Evolutionary conservation across 2,797 vertebrate species (phyloP).

Genomic region (Rhodeus uyekii): DNA sequence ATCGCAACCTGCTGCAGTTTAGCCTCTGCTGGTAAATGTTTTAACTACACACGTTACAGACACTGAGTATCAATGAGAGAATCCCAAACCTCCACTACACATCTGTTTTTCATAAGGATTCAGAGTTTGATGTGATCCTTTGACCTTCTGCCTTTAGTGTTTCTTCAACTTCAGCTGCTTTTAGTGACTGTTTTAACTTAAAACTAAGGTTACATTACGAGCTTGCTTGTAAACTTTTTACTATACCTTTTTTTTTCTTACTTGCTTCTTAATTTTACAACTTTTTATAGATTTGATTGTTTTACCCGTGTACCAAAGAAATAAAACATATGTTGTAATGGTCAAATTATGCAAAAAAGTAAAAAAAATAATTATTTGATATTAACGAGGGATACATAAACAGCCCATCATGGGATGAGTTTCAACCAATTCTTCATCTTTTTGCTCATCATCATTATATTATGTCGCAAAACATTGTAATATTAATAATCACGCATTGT

Average conservation of each 20-base stretch:
- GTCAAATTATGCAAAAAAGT: background rate
- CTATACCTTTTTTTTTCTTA: background rate
- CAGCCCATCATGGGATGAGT: background rate
- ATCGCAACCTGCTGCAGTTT: background rate
- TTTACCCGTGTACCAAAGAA: background rate
- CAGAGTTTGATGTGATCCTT: background rate
- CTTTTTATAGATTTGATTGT: background rate
- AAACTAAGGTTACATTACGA: background rate
- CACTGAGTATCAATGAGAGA: background rate
- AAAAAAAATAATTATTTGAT: background rate
- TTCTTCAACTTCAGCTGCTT: background rate
- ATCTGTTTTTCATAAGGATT: background rate
- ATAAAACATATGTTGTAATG: background rate
- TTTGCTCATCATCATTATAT: background rate
- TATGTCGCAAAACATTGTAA: background rate
- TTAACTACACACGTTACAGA: background rate
- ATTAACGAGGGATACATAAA: background rate
- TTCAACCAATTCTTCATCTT: background rate
- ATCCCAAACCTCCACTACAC: background rate
- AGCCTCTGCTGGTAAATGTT: background rate
- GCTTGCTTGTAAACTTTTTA: background rate
- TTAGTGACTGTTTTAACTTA: background rate
- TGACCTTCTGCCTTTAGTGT: background rate
- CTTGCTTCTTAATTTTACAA: background rate
- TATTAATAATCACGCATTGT: background rate